Evolutionary conservation across 2,888 invertebrate species (phyloP), one percentile per base, ranked within the genome.

Genomic region (Cyclophora punctaria): DNA sequence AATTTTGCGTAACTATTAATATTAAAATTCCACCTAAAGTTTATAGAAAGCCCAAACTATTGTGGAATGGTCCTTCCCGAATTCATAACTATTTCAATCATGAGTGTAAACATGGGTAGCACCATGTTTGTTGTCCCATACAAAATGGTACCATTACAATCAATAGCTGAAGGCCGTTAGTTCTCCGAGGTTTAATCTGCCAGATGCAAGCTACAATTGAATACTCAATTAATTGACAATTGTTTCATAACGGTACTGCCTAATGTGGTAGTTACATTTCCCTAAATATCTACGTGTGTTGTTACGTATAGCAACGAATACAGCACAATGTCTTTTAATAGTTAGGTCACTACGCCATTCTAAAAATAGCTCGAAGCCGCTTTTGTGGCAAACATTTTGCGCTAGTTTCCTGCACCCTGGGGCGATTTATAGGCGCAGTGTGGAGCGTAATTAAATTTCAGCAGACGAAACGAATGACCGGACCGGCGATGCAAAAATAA

Each of bases 181-280:
- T 52, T 53, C 51, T 7, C 51, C 48, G 55, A 47, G 52, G 51
- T 52, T 57, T 58, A 56, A 59, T 58, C 55, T 51, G 55, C 57
- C 56, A 51, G 55, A 58, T 56, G 58, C 57, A 53, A 58, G 51
- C 57, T 55, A 63, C 56, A 55, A 63, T 63, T 56, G 57, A 55
- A 60, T 60, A 57, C 55, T 53, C 52, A 57, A 59, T 58, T 51
- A 55, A 55, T 51, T 52, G 49, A 42, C 48, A 48, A 59, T 59
- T 53, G 52, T 57, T 58, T 55, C 46, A 35, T 47, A 48, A 42
- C 20, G 6, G 41, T 44, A 44, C 35, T 43, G 47, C 34, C 34
- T 34, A 3, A 44, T 44, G 7, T 44, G 34, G 33, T 44, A 5
- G 44, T 20, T 44, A 33, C 43, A 7, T 44, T 33, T 34, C 4